Base-by-base conservation (phyloP, 2,113 vertebrate genomes). In the Pteruthius melanotis region DNA sequence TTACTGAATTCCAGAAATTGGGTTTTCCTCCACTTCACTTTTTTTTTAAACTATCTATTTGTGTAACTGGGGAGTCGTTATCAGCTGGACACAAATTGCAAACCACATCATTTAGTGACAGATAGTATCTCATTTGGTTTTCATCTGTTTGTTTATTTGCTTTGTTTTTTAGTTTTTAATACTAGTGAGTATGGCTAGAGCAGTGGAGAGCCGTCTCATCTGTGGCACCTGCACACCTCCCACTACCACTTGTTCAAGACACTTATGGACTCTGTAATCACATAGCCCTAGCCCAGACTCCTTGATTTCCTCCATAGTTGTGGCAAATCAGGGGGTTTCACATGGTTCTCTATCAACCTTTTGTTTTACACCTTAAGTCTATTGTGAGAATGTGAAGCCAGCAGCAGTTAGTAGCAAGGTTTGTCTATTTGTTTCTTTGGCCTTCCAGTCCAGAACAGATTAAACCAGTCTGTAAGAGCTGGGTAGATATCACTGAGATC, bases 281-380 rank as follows among this genome's bases (percentile, higher is more conserved):
- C 18, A 16, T 3, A 35, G 6, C 5, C 33, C 5, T 14, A 44
- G 6, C 7, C 33, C 13, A 81, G 9, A 10, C 5, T 75, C 42
- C 56, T 49, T 23, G 26, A n/a, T 49, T 63, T 35, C 13, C 4
- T 59, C 28, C 23, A 14, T 23, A 52, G 5, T 24, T 56, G 23
- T 1, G 33, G 10, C 5, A 87, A 74, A 63, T 40, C 0, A 1
- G 5, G 3, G 9, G 0, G 1, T 5, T 77, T 84, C 31, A 64
- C 10, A 7, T 1, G 0, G 5, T 5, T 83, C 85, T 75, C 37
- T 47, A 13, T 40, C 21, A 61, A 11, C 4, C 3, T 56, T 13
- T 44, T 7, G 1, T 77, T 89, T 91, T 44, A 39, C 35, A 52
- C 20, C 24, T 30, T 10, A 74, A 35, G 19, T 17, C 21, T 47